Evolutionary conservation across 2,888 invertebrate species (phyloP).

Genomic region (Dexiosoma caninum): DNA sequence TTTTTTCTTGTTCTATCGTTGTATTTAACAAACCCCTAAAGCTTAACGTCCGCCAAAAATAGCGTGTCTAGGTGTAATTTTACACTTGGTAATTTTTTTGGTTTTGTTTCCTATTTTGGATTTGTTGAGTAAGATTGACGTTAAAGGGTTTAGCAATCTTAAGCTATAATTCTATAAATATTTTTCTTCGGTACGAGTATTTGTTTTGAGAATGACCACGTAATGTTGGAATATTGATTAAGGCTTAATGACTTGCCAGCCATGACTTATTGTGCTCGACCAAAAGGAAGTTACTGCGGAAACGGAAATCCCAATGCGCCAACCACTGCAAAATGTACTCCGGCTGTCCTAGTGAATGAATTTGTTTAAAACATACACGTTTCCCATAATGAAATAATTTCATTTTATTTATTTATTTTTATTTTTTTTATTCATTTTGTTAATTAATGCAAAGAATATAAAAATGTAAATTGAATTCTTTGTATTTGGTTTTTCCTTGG

Average conservation of each 20-base stretch:
- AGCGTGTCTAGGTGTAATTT: conserved; percentile 67
- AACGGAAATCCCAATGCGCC: conserved; percentile 66
- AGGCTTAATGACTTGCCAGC: conserved; percentile 54
- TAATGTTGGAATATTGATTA: conserved; percentile 60
- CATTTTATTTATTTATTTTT: conserved; percentile 30
- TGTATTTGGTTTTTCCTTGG: not conserved
- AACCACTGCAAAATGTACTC: conserved; percentile 26
- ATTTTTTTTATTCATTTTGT: conserved; percentile 18
- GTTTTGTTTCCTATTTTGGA: not conserved
- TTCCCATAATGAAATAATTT: conserved; percentile 34
- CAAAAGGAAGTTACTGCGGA: conserved; percentile 63
- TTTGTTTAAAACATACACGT: conserved; percentile 32
- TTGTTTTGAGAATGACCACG: conserved; percentile 42
- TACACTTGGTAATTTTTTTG: conserved; percentile 56
- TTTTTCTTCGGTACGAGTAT: not conserved
- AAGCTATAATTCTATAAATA: conserved; percentile 24
- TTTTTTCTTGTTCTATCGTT: not conserved
- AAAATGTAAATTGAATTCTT: conserved; percentile 61
- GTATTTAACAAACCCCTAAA: conserved; percentile 50
- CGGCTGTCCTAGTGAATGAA: not conserved
- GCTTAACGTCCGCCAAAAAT: conserved; percentile 66
- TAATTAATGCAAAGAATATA: conserved; percentile 58
- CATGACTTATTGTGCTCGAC: conserved; percentile 44
- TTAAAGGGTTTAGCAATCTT: conserved; percentile 61
- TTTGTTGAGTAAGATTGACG: conserved; percentile 2